Evolutionary conservation across 2,888 invertebrate genomes (phyloP).

Genomic region (Spisula solida): DNA sequence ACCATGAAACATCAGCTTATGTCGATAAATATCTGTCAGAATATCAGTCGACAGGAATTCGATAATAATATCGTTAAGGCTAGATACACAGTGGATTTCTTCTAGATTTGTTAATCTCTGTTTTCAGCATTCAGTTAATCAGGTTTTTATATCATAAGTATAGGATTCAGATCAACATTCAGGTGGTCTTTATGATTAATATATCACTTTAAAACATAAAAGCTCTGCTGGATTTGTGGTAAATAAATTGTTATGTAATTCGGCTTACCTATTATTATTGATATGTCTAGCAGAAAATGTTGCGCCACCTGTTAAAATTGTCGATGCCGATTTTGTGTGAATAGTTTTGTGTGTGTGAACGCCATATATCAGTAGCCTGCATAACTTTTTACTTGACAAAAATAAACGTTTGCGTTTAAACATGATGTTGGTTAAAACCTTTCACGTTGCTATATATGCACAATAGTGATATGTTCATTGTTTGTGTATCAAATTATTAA

Average conservation of each 20-base stretch:
- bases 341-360: no score
- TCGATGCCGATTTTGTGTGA: no score
- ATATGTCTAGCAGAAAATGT: background rate
- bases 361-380: no score
- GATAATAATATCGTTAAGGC: conserved; percentile 12
- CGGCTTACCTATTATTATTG: background rate
- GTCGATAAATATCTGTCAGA: background rate
- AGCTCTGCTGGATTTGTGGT: background rate
- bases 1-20: background rate
- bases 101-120: background rate
- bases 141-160: background rate
- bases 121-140: background rate
- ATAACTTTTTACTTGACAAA: no score
- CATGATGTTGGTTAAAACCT: no score
- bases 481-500: no score
- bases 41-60: background rate
- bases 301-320: no score
- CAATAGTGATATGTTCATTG: no score
- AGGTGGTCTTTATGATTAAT: background rate
- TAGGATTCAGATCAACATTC: background rate
- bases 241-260: background rate
- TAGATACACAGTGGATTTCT: background rate
- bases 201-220: background rate
- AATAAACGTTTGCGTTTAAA: no score
- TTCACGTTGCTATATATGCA: no score